These are phyloP conservation scores for Peromyscus californicus DNA, from an alignment of 2,113 vertebrate species.

Conservation along the genomic window DNA sequence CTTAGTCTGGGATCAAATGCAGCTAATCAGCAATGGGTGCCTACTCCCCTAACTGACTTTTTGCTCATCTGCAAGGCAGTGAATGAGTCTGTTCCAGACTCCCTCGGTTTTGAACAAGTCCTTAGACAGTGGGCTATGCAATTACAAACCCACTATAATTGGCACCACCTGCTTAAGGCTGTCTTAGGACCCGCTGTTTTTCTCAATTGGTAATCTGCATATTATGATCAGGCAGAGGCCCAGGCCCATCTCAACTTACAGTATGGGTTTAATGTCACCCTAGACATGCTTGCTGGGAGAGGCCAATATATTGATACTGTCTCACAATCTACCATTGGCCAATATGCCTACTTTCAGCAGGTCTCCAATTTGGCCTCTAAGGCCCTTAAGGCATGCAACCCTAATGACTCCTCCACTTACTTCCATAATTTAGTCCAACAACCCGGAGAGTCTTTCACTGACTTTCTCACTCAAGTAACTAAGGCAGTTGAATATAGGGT, in stretches of 20 bases:
- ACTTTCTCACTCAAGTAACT: not conserved
- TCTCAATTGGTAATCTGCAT: not conserved
- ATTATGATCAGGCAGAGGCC: not conserved
- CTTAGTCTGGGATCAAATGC: not conserved
- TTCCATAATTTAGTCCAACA: not conserved
- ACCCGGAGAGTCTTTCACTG: not conserved
- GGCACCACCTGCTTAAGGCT: not conserved
- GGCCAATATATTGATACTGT: no score
- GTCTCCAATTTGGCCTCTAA: not conserved
- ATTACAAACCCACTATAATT: accelerated
- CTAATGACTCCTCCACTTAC: not conserved
- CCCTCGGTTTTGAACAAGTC: not conserved
- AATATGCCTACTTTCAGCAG: not conserved
- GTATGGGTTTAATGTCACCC: not conserved
- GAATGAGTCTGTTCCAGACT: not conserved
- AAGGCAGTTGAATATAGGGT: not conserved
- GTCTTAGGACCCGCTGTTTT: not conserved
- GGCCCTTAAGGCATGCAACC: not conserved
- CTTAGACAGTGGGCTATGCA: not conserved
- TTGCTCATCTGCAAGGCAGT: not conserved
- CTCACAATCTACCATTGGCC: not conserved
- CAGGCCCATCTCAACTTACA: not conserved
- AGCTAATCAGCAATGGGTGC: not conserved
- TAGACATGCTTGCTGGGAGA: not conserved
- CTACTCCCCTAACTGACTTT: not conserved